A percentile compares a stretch with the other conserved stretches of the same genome.
These are phyloP conservation scores for Urocynchramus pylzowi DNA, from an alignment of 2,113 vertebrate genomes.

Conservation along the genomic window DNA sequence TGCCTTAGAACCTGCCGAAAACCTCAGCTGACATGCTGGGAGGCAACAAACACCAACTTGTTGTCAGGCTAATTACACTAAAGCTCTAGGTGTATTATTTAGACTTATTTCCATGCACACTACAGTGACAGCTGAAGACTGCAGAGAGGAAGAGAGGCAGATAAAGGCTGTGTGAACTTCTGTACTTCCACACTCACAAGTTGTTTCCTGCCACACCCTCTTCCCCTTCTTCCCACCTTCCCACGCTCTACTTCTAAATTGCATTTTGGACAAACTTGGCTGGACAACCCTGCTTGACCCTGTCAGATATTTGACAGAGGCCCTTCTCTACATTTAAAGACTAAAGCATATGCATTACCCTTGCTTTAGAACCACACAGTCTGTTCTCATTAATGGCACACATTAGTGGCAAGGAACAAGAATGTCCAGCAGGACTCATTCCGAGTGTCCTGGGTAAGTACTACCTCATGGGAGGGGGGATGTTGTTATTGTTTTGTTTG, in stretches of 20 bases:
- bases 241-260: not conserved
- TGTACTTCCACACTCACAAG: not conserved
- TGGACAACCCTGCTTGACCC: not conserved
- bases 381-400: not conserved
- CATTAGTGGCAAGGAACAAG: not conserved
- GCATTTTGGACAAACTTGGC: not conserved
- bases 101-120: not conserved
- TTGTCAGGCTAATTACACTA: not conserved
- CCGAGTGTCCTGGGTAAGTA: rapidly evolving
- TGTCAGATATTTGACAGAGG: not conserved
- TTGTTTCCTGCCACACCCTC: not conserved
- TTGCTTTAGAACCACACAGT: not conserved
- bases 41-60: not conserved
- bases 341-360: not conserved
- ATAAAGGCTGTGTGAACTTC: not conserved
- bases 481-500: not conserved
- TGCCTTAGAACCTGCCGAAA: not conserved
- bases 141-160: not conserved
- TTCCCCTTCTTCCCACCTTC: not conserved
- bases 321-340: not conserved
- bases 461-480: rapidly evolving
- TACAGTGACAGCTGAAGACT: not conserved
- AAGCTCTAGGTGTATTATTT: not conserved
- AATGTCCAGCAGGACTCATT: not conserved
- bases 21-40: not conserved